Percentiles rank a stretch among this genome's conserved stretches.
These are phyloP conservation scores for Corydoras sp. DNA, from an alignment of 2,113 vertebrate species.

Conservation along the genomic window DNA sequence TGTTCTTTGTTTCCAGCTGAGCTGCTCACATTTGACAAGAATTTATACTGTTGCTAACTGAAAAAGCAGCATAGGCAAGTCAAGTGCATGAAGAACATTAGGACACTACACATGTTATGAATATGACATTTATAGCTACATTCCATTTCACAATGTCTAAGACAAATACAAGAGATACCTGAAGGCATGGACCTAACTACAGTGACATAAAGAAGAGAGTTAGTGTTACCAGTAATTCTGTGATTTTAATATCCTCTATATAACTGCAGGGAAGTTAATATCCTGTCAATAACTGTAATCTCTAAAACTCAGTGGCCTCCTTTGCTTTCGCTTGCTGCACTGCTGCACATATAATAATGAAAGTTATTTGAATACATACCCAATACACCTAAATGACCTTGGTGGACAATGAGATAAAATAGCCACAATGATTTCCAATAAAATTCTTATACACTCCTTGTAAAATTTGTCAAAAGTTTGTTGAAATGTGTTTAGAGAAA, in stretches of 20 bases:
- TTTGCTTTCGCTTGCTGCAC: background rate
- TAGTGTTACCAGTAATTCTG: background rate
- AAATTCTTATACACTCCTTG: too few species aligned
- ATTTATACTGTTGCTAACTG: background rate
- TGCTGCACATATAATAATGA: background rate
- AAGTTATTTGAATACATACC: too few species aligned
- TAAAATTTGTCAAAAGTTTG: too few species aligned
- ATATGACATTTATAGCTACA: conserved; percentile 4
- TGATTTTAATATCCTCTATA: conserved; percentile 6
- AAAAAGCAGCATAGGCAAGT: too few species aligned
- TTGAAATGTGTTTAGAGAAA: too few species aligned
- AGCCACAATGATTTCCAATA: too few species aligned
- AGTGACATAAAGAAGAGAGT: background rate
- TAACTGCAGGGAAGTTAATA: background rate
- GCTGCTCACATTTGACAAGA: background rate
- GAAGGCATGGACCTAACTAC: background rate
- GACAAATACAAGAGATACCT: background rate
- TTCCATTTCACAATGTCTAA: background rate
- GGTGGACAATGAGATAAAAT: too few species aligned
- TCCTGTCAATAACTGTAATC: conserved; percentile 4
- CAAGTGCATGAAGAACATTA: background rate
- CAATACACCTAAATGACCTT: too few species aligned
- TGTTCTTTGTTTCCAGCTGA: background rate
- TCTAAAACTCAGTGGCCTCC: background rate
- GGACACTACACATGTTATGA: background rate